Evolutionary conservation across 2,888 invertebrate species (phyloP), one percentile per base, ranked within the genome.

Genomic region (Capitulum mitella): DNA sequence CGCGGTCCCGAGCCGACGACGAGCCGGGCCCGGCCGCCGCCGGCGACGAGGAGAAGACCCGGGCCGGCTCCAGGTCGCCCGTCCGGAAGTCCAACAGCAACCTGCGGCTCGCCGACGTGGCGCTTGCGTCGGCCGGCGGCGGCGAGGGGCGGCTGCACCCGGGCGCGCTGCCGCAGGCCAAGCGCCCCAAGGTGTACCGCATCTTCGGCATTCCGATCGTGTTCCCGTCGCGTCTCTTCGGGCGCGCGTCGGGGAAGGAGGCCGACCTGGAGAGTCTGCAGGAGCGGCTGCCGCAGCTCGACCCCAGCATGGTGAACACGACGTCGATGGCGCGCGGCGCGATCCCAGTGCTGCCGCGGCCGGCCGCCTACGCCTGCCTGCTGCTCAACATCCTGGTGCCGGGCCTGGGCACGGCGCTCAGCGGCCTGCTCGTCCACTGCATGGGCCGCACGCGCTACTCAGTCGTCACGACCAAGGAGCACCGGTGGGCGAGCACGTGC

Each of bases 381-480:
- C 85, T 95, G 40, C 91, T 93, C 87, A 95, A 95, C 85, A 89
- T 92, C 81, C 84, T 93, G 81, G 85, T 92, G 78, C 94, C 94
- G 0, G 94, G 94, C 79, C 87, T 90, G 83, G 94, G 97, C 58
- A 95, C 97, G 6, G 88, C 96, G 79, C 88, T 94, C 82, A 96
- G 96, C 82, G 97, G 97, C 0, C 85, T 96, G 82, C 92, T 94
- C 84, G 95, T 94, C 83, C 85, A 96, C 77, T 96, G 95, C 86
- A 89, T 93, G 83, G 96, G 96, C 14, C 94, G 93, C 84, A 94
- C 95, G 26, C 88, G 96, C 82, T 94, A 95, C 84, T 92, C 93
- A 0, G 90, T 92, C 77, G 91, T 91, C 83, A 94, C 95, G 83
- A 91, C 92, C 81, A 89, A 91, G 26, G 91, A 90, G 83, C 90